Base-by-base conservation (phyloP, 2,113 vertebrate genomes). In the Dicentrarchus labrax region DNA sequence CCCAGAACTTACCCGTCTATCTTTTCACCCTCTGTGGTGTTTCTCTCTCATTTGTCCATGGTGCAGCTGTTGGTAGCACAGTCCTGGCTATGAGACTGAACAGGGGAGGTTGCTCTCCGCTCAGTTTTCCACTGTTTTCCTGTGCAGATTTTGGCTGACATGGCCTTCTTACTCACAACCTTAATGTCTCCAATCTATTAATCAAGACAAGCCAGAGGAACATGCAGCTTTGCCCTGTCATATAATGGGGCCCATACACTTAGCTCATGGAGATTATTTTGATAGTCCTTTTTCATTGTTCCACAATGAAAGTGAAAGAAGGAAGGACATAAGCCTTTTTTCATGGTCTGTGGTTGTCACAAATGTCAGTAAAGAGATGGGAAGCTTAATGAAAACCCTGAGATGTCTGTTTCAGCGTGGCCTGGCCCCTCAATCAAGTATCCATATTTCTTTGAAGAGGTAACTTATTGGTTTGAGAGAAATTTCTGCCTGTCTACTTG, bases 401-500 rank as follows among this genome's bases (percentile, higher is more conserved):
- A 90, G 82, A 92, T 89, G 92, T 94, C 91, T 94, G 91, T 93
- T 91, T 93, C 83, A 85, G 76, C 69, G 19, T 75, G 77, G 84
- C 85, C 72, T 76, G 78, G 82, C 86, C 90, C 75, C 78, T 93
- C 88, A 82, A 85, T 89, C 73, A 80, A 88, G 85, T 80, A 87
- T 86, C 80, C 65, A 30, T 76, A 60, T 59, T 82, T 86, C 91
- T 95, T 94, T 94, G 94, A 94, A 93, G 93, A 93, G 83, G 87
- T 92, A 91, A 92, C 87, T 89, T 90, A 86, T 88, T 94, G 91
- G 90, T 91, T 93, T 83, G 75, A 53, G 75, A 83, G 82, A 93
- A 92, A 90, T 91, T 82, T 92, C 82, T 86, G 86, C 82, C 91
- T 91, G 93, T 93, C 93, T 92, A 85, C 87, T 88, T 91, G 92